A percentile compares a stretch with the other conserved stretches of the same genome.
Conservation (phyloP, 2,888 invertebrate species). For the Dicranocentrus wangi region DNA sequence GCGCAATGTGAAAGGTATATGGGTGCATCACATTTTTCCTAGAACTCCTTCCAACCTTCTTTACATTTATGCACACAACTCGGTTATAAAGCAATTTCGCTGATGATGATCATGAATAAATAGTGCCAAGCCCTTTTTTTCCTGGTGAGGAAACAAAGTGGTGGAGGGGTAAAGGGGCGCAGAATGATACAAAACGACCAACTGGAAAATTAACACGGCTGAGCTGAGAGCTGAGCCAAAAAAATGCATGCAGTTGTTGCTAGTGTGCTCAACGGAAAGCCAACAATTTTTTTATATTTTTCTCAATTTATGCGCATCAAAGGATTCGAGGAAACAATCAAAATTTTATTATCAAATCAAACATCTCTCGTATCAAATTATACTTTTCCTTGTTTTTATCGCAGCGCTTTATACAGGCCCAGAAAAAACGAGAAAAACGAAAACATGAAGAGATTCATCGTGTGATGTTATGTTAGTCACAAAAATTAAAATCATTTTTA, state of each 20-base stretch:
- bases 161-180: neutral
- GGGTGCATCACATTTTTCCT: neutral
- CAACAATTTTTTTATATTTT: neutral
- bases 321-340: too few relatives aligned
- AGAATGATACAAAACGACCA: conserved; percentile 24
- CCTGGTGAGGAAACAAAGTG: neutral
- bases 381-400: too few relatives aligned
- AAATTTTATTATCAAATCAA: too few relatives aligned
- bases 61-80: neutral
- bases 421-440: too few relatives aligned
- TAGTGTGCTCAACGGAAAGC: neutral
- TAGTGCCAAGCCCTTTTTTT: conserved; percentile 31
- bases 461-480: too few relatives aligned
- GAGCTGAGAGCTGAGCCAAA: too few relatives aligned
- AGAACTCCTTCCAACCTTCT: neutral
- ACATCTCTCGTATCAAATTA: too few relatives aligned
- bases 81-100: conserved; percentile 8
- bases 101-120: conserved; percentile 30
- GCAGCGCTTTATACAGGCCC: too few relatives aligned
- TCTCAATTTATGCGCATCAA: too few relatives aligned
- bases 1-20: neutral
- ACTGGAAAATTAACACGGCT: conserved; percentile 27
- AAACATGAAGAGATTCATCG: too few relatives aligned
- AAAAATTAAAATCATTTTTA: too few relatives aligned
- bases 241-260: too few relatives aligned